These are phyloP conservation scores for Parazoanthus atlanticus DNA, from an alignment of 92 coral and sea anemone genomes.

Conservation along the genomic window DNA sequence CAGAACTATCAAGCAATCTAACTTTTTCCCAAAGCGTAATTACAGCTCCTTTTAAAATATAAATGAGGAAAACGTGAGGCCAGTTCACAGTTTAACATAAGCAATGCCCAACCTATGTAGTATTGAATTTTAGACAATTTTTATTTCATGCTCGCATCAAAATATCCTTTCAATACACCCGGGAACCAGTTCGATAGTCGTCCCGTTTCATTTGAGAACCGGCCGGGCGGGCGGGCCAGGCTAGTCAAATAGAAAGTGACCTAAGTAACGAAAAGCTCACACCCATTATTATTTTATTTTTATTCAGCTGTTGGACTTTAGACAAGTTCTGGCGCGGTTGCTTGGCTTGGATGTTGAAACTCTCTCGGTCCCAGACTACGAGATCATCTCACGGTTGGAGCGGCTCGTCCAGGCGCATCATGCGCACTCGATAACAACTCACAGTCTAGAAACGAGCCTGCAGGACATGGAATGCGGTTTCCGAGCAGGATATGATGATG, in stretches of 20 bases:
- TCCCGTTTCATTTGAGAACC: neutral
- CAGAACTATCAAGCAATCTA: too few relatives aligned
- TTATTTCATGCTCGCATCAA: too few relatives aligned
- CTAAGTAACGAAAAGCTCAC: neutral
- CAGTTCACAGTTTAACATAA: too few relatives aligned
- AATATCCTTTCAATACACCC: too few relatives aligned
- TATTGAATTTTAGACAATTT: too few relatives aligned
- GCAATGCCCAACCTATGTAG: too few relatives aligned
- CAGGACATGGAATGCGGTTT: constrained; percentile 95
- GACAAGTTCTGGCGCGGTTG: constrained; percentile 95
- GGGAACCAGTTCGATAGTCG: too few relatives aligned
- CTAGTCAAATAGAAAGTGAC: neutral
- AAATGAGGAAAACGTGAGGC: too few relatives aligned
- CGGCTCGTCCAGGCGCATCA: constrained; percentile 99
- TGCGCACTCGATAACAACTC: constrained; percentile 96
- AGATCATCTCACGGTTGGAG: constrained; percentile 96
- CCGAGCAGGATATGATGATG: constrained; percentile 91
- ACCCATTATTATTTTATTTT: neutral
- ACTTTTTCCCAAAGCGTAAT: too few relatives aligned
- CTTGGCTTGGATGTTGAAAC: constrained; percentile 95
- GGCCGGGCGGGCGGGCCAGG: too few relatives aligned
- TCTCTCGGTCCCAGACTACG: constrained; percentile 99
- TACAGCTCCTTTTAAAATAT: too few relatives aligned
- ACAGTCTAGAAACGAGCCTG: constrained; percentile 97
- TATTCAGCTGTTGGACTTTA: constrained; percentile 85